These are phyloP conservation scores for Frankliniella intonsa DNA, from an alignment of 2,888 invertebrate species.

Conservation along the genomic window DNA sequence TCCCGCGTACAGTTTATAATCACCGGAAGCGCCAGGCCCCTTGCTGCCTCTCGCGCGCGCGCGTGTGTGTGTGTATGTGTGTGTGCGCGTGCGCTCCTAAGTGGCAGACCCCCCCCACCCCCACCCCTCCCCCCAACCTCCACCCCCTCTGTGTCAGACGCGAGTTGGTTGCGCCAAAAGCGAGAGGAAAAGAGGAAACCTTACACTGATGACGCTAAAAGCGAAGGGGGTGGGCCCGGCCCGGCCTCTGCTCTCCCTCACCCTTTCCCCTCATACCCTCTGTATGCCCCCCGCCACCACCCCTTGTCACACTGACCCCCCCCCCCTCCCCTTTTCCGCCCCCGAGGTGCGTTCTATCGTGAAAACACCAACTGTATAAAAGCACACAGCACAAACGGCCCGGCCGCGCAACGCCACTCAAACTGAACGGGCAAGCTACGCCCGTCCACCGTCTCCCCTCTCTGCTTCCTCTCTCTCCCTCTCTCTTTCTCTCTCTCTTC, in stretches of 20 bases:
- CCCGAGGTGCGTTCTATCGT: not conserved
- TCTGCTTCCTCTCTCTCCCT: not conserved
- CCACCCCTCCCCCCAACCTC: not conserved
- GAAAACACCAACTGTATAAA: conserved; percentile 25
- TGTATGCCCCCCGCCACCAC: no score
- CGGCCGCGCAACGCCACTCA: not conserved
- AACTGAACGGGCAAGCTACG: not conserved
- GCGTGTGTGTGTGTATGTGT: not conserved
- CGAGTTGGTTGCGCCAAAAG: not conserved
- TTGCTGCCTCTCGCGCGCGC: not conserved
- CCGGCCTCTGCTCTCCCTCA: not conserved
- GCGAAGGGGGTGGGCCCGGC: not conserved
- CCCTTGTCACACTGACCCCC: no score
- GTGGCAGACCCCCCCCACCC: not conserved
- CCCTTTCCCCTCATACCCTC: no score
- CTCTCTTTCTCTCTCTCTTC: not conserved
- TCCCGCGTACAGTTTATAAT: conserved; percentile 12
- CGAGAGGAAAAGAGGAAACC: no score
- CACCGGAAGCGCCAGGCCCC: conserved; percentile 1
- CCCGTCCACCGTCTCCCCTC: not conserved
- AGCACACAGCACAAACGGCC: conserved; percentile 19
- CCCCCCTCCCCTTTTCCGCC: not conserved
- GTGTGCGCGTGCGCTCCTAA: not conserved
- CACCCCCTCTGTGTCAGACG: not conserved
- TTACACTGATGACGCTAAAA: not conserved